Conservation (phyloP, 2,797 vertebrate species). For the Halcyon chelicuti region DNA sequence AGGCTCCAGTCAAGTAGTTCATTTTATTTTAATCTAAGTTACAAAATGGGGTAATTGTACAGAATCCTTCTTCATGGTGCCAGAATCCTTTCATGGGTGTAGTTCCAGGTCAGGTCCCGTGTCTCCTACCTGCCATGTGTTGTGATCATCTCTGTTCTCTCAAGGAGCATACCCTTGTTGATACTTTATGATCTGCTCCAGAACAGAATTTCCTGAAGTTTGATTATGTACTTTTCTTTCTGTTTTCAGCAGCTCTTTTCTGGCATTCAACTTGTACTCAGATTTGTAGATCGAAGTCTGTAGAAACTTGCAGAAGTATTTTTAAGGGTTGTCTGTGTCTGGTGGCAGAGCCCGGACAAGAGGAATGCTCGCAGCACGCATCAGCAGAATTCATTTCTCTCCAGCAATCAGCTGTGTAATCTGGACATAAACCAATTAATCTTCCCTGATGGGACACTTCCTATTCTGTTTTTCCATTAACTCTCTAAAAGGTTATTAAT, state of each 20-base stretch:
- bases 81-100: neutral
- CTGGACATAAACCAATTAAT: neutral
- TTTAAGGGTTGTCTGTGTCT: neutral
- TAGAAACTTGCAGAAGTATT: neutral
- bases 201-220: neutral
- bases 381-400: neutral
- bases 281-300: neutral
- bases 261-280: neutral
- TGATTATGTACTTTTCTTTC: neutral
- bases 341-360: neutral
- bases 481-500: constrained; percentile 13
- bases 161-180: fast-evolving
- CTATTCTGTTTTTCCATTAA: constrained; percentile 4
- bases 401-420: neutral
- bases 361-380: neutral
- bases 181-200: neutral
- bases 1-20: neutral
- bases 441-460: neutral
- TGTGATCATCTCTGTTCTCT: neutral
- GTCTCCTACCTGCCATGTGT: neutral
- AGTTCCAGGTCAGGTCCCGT: neutral
- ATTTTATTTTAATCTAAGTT: neutral
- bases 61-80: neutral
- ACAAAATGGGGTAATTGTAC: neutral
- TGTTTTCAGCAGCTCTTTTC: neutral